Evolutionary conservation across 2,888 invertebrate genomes (phyloP), one percentile per base, ranked within the genome.

Genomic region (Chouioia cunea): DNA sequence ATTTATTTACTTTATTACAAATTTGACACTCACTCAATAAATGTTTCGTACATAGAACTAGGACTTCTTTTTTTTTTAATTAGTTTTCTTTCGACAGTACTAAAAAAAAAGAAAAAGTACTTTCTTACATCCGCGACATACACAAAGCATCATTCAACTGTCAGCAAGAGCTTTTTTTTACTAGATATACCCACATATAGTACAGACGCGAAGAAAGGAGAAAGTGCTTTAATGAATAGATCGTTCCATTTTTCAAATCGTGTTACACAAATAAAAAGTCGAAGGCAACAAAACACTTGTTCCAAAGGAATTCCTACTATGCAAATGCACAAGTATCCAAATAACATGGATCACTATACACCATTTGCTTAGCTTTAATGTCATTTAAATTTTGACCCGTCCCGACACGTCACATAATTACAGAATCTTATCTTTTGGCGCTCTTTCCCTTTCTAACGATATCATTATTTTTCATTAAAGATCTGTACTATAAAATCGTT

Each of bases 1-100:
- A 82, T 83, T 82, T 81, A 82, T 83, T 83, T 82, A 82, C 77
- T 83, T 83, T 81, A 80, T 83, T 83, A 83, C 82, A 83, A 83
- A 83, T 81, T 83, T 82, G 82, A 82, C 83, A 83, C 82, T 82
- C 82, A 83, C 81, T 81, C 82, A 77, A 77, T 77, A 75, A 75
- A 79, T 80, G 77, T 78, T 79, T 77, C 36, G 36, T 36, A 79
- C 75, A 71, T 77, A 74, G 78, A 79, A 78, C 79, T 76, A 76
- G 77, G 77, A 76, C 75, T 75, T 76, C 75, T 75, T 79, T 79
- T 77, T 74, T 77, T 78, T 79, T 77, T 77, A 74, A 76, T 78
- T 69, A 75, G 75, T 75, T 76, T 74, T 74, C 52, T 71, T 76
- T 27, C 27, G 27, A 63, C 69, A 74, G 74, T 77, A 79, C 74